These are phyloP conservation scores for Panulirus ornatus DNA, from an alignment of 1,140 invertebrate genomes.

Conservation along the genomic window DNA sequence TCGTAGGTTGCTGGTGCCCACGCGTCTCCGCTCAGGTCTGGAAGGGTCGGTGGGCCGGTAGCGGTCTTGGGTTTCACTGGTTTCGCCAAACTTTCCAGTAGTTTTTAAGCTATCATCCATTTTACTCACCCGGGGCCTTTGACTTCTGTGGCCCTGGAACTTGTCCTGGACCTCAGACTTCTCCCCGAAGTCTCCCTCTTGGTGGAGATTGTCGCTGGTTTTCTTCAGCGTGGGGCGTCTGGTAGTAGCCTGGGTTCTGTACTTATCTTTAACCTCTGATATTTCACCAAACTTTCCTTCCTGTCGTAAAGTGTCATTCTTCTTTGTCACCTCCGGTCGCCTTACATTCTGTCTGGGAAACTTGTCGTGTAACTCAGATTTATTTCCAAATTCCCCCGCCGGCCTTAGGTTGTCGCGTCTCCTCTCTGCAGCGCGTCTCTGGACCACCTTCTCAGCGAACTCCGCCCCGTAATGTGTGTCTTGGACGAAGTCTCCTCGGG, in stretches of 20 bases:
- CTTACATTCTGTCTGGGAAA: no score
- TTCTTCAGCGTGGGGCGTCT: neutral
- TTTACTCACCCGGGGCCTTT: neutral
- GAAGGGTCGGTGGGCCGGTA: constrained; percentile 44
- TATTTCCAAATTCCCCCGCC: neutral
- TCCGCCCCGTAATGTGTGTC: constrained; percentile 42
- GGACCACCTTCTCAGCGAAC: constrained; percentile 31
- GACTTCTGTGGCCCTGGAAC: neutral
- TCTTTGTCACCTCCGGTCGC: no score
- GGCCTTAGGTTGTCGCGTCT: neutral
- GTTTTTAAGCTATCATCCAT: constrained; percentile 10
- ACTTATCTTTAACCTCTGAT: neutral
- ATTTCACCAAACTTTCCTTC: neutral
- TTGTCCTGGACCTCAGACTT: neutral
- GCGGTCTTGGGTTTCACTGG: constrained; percentile 3
- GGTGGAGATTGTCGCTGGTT: constrained; percentile 15
- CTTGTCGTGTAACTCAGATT: neutral
- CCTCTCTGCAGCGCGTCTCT: neutral
- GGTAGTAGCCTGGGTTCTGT: neutral
- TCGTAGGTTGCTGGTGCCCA: neutral
- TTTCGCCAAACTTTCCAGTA: constrained; percentile 26
- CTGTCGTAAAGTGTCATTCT: neutral
- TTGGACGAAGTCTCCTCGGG: constrained; percentile 23
- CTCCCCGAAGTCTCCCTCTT: neutral
- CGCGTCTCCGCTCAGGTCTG: constrained; percentile 21